phyloP scores from a whole-genome alignment of 2,113 vertebrate genomes.

The Onychorhynchus coronatus region DNA sequence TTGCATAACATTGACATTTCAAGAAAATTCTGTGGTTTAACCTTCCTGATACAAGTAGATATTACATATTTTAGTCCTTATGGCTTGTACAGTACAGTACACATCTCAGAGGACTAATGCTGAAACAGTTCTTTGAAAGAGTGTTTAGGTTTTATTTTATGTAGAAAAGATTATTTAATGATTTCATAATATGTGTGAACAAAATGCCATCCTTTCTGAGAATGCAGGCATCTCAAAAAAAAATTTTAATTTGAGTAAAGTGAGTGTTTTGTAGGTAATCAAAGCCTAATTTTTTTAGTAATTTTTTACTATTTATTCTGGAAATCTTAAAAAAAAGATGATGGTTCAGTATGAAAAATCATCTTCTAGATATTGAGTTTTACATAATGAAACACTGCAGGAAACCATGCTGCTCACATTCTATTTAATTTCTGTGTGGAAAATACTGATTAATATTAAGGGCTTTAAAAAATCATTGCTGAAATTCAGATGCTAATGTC shows the following conservation, averaged over 20 bases:
- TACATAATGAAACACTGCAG: background rate
- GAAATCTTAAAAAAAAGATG: background rate
- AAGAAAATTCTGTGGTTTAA: background rate
- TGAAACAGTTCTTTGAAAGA: background rate
- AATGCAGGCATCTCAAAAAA: background rate
- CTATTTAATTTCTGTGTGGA: background rate
- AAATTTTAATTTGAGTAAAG: background rate
- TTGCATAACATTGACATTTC: background rate
- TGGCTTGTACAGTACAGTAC: background rate
- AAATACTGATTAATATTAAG: slow-evolving; percentile 60
- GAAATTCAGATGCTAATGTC: slow-evolving; percentile 21
- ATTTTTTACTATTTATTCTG: background rate
- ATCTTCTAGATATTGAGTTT: background rate
- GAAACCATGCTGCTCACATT: background rate
- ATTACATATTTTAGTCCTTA: background rate
- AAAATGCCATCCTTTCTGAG: background rate
- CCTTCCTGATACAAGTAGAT: background rate
- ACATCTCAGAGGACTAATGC: background rate
- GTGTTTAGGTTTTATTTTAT: background rate
- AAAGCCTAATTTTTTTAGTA: background rate
- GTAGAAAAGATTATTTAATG: background rate
- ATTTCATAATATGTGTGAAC: background rate
- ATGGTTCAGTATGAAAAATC: background rate
- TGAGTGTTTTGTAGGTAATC: background rate
- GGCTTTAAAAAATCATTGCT: background rate